Conservation (phyloP, 2,888 invertebrate genomes). For the Osedax frankpressi region DNA sequence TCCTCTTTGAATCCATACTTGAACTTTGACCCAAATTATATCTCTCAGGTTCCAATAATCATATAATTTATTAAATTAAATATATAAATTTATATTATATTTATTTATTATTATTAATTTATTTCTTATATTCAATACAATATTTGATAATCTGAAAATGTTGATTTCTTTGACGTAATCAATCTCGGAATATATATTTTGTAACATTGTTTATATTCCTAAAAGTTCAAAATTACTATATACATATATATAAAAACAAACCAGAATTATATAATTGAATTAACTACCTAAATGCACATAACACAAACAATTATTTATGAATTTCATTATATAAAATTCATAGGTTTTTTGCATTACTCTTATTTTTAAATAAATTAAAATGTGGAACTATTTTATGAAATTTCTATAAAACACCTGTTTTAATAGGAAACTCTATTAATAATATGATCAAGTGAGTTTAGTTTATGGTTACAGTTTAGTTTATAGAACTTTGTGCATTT, state of each 20-base stretch:
- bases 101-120: background rate
- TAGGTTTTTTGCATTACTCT: background rate
- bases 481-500: no score
- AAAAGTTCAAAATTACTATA: background rate
- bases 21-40: slow-evolving; percentile 76
- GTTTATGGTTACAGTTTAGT: no score
- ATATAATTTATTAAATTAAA: background rate
- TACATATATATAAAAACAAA: background rate
- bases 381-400: background rate
- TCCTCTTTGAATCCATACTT: slow-evolving; percentile 62
- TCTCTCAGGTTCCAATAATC: slow-evolving; percentile 54
- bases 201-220: background rate
- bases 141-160: slow-evolving; percentile 3
- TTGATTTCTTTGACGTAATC: background rate
- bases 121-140: background rate
- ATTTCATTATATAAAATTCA: background rate
- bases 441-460: no score
- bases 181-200: background rate
- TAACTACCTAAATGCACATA: background rate
- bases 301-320: background rate
- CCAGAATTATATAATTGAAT: background rate
- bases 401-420: no score
- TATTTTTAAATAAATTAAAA: background rate
- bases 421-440: no score
- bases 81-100: background rate